Conservation (phyloP, 2,888 invertebrate species). For the Teleogryllus oceanicus region DNA sequence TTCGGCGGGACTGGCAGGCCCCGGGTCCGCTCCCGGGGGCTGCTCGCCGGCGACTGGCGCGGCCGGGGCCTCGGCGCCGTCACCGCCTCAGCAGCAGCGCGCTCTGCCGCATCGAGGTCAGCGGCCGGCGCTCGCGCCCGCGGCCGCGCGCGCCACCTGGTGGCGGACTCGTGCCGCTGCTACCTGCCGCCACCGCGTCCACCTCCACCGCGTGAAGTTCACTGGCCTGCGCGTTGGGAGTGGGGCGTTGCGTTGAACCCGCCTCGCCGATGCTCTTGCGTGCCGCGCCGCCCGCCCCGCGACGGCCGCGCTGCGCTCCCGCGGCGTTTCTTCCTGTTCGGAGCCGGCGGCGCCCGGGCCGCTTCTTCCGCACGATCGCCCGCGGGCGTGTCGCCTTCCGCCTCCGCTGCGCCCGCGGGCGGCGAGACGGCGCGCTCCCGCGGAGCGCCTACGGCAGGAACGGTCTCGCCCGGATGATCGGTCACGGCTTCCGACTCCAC, state of each 20-base stretch:
- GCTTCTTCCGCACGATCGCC: too few species aligned
- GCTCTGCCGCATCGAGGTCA: background rate
- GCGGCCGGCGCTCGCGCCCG: background rate
- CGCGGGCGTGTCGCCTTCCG: background rate
- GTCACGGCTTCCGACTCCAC: too few species aligned
- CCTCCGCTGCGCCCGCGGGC: background rate
- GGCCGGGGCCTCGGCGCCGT: background rate
- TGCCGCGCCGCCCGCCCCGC: too few species aligned
- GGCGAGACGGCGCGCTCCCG: background rate
- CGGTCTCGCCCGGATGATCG: too few species aligned
- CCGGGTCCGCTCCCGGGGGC: constrained; percentile 24
- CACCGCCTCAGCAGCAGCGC: background rate
- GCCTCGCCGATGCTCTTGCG: background rate
- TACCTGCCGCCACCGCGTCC: background rate
- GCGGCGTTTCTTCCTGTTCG: background rate
- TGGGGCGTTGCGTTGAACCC: background rate
- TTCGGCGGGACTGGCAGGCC: constrained; percentile 35
- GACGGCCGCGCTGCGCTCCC: background rate
- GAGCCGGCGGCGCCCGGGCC: background rate
- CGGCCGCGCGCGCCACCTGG: background rate
- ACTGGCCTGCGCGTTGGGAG: background rate
- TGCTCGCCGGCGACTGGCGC: constrained; percentile 23
- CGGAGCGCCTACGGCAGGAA: too few species aligned
- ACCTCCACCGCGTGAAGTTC: background rate
- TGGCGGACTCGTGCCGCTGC: constrained; percentile 18